Evolutionary conservation across 2,888 invertebrate genomes (phyloP), one percentile per base, ranked within the genome.

Genomic region (Silvanus unidentatus): DNA sequence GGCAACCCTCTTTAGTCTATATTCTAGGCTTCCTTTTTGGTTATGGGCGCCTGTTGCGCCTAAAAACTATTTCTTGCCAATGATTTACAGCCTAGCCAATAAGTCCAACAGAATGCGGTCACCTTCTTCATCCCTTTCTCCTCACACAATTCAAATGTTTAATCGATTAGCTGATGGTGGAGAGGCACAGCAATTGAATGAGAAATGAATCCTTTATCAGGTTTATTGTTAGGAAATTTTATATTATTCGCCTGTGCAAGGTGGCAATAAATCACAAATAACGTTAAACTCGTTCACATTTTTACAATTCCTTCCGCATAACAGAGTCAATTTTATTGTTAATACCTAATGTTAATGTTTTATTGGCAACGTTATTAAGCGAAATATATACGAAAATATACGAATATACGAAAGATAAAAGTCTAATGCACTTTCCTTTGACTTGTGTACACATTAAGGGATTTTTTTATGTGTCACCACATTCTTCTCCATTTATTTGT

Each of bases 41-140:
- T 32, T 32, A 32, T 32, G 32, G 32, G 48, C 42, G 59, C 59
- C 61, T 60, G 62, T 62, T 63, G 62, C 62, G 50, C 50, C 56
- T 51, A 57, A 62, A 60, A 62, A 62, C 60, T 63, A 59, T 60
- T 62, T 58, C 60, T 59, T 57, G 55, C 54, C 57, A 53, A 58
- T 63, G 63, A 65, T 64, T 63, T 61, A 64, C 61, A 57, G 45
- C 55, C 52, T 40, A 51, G 57, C 58, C 58, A 63, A 60, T 63
- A 61, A 63, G 59, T 57, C 58, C 51, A 8, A 22, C 32, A 32
- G 50, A 45, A 48, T 47, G 48, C 49, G 47, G 37, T 13, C 15
- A 37, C 10, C 10, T 14, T 13, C 11, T 5, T 5, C 5, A 3
- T 5, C 10, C 34, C 47, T 16, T 9, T 39, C 49, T 45, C 10